Evolutionary conservation across 2,888 invertebrate species (phyloP).

Genomic region (Pseudococcus longispinus): DNA sequence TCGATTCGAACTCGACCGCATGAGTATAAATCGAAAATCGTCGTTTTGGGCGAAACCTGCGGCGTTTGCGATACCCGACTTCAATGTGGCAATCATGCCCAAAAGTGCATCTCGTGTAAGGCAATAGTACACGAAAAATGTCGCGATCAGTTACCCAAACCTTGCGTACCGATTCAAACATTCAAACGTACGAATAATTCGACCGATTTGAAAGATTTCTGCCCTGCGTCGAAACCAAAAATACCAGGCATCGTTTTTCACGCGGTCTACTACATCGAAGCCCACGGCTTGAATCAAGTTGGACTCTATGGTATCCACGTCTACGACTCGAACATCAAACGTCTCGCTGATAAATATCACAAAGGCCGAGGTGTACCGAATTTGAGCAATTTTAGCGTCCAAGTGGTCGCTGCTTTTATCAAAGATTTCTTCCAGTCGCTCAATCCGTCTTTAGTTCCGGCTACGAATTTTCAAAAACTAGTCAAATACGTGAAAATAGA

Average conservation of each 20-base stretch:
- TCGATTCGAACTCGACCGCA: constrained; percentile 65
- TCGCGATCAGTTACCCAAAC: constrained; percentile 79
- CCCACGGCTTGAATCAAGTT: constrained; percentile 82
- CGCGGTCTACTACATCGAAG: constrained; percentile 93
- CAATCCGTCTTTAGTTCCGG: constrained; percentile 88
- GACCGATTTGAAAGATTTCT: constrained; percentile 71
- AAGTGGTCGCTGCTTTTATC: constrained; percentile 90
- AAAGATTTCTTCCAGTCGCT: constrained; percentile 92
- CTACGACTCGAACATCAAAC: constrained; percentile 85
- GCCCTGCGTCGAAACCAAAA: constrained; percentile 86
- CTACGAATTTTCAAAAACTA: constrained; percentile 77
- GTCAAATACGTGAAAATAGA: constrained; percentile 61
- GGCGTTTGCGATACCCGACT: constrained; percentile 81
- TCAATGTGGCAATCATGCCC: constrained; percentile 81
- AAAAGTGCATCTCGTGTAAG: constrained; percentile 85
- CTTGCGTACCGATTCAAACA: constrained; percentile 75
- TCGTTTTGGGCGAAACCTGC: constrained; percentile 81
- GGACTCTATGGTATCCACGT: constrained; percentile 87
- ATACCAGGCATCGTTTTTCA: constrained; percentile 93
- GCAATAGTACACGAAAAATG: constrained; percentile 74
- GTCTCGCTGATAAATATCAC: constrained; percentile 71
- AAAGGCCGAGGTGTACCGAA: constrained; percentile 82
- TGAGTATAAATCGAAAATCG: constrained; percentile 77
- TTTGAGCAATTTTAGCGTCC: constrained; percentile 72
- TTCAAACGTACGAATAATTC: constrained; percentile 64